Conservation (phyloP, 2,888 invertebrate species). For the Melinaea marsaeus region DNA sequence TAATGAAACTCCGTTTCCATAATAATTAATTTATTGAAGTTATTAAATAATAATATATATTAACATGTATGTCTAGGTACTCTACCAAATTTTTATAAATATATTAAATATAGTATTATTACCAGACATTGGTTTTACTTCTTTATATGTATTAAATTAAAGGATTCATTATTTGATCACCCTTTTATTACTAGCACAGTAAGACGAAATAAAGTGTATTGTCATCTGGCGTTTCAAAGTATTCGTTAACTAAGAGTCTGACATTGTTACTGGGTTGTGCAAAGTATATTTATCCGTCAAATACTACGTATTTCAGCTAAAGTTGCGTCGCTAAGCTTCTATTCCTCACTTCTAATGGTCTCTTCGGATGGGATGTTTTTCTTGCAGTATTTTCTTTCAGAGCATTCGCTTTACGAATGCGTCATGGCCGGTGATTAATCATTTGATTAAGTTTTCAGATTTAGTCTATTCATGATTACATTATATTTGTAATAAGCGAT, state of each 20-base stretch:
- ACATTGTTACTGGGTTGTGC: not conserved
- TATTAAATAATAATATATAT: too few relatives aligned
- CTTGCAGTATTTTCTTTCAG: constrained; percentile 28
- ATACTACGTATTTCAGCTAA: constrained; percentile 9
- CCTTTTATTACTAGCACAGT: too few relatives aligned
- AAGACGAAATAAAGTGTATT: not conserved
- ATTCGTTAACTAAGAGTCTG: not conserved
- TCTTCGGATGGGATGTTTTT: constrained; percentile 28
- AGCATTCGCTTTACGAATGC: constrained; percentile 19
- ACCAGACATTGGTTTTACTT: too few relatives aligned
- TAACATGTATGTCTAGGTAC: too few relatives aligned
- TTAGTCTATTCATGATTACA: not conserved
- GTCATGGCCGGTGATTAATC: constrained; percentile 32
- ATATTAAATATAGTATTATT: too few relatives aligned
- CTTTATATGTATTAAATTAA: too few relatives aligned
- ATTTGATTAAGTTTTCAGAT: constrained; percentile 26
- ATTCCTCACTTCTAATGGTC: constrained; percentile 31
- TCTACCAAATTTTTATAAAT: too few relatives aligned
- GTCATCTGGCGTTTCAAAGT: not conserved
- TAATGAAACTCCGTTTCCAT: too few relatives aligned
- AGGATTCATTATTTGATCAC: too few relatives aligned
- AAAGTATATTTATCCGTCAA: constrained; percentile 6
- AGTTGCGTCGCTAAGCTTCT: constrained; percentile 24
- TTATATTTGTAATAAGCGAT: not conserved
- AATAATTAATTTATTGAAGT: too few relatives aligned